Conservation (phyloP, 2,888 invertebrate genomes). For the Laspeyria flexula region DNA sequence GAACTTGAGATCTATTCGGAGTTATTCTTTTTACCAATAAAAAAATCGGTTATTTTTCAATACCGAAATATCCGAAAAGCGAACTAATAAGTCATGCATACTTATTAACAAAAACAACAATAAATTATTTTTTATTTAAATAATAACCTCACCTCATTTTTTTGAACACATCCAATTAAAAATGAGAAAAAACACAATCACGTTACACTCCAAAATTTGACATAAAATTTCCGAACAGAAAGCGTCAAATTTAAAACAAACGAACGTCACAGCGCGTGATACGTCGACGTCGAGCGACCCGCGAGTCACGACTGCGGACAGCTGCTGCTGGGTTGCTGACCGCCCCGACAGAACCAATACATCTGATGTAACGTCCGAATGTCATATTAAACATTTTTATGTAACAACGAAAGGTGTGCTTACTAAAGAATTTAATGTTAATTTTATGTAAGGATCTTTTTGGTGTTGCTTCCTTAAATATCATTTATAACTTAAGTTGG, state of each 20-base stretch:
- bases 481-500: no score
- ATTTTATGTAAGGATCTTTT: not conserved
- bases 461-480: not conserved
- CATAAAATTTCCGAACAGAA: conserved; percentile 66
- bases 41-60: no score
- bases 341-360: conserved; percentile 37
- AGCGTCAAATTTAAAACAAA: conserved; percentile 62
- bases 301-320: conserved; percentile 58
- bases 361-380: conserved; percentile 46
- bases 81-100: no score
- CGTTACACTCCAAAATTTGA: conserved; percentile 60
- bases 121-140: not conserved
- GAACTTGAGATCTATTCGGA: no score
- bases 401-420: conserved; percentile 46
- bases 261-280: conserved; percentile 39
- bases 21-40: no score
- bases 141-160: conserved; percentile 39
- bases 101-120: no score
- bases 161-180: conserved; percentile 47
- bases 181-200: conserved; percentile 44
- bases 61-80: no score
- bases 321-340: conserved; percentile 45
- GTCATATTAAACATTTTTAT: conserved; percentile 48
- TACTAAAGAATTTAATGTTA: not conserved
- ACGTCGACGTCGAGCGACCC: conserved; percentile 37